Evolutionary conservation across 2,797 vertebrate species (phyloP), one percentile per base, ranked within the genome.

Genomic region (Otolemur crassicaudatus): DNA sequence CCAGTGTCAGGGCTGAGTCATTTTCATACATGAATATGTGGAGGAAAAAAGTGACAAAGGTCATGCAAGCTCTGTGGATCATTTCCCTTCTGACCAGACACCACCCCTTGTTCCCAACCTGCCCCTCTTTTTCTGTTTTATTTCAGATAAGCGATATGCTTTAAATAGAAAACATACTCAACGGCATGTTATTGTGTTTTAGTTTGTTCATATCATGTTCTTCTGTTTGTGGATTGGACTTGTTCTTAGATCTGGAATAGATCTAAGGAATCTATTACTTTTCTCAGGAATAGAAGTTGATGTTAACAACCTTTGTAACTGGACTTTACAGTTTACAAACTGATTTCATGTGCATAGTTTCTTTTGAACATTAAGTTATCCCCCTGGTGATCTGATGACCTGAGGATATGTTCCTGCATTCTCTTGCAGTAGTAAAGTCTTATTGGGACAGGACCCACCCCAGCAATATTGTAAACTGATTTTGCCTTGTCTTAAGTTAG

Each of bases 21-120:
- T 97, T 96, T 92, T 96, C 96, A 95, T 49, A 67, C 91, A 69
- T 43, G 89, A 77, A 58, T 69, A 67, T 73, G 76, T 93, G 95
- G 96, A 97, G 81, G 91, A 91, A 87, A 91, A 91, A 88, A 90
- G 92, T 93, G 94, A 93, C 96, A 97, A 97, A 97, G 96, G 96
- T 95, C 89, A 97, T 8, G 31, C 69, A 70, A 34, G 56, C 63
- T 81, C 70, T 46, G n/a, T 70, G 85, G 70, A 80, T 87, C 90
- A 90, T 94, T 97, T 97, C 83, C 94, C 49, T 94, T 83, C 70
- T 70, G 70, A 87, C 58, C 77, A 94, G 90, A 96, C 67, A 43
- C 61, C 69, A 70, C 91, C 69, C 80, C 86, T 92, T 80, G 10
- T 91, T 91, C 61, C 87, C 43, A 73, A 19, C 5, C 49, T 76